A percentile compares a stretch with the other conserved stretches of the same genome.
These are phyloP conservation scores for human (Homo sapiens) DNA, from an alignment of 2,113 vertebrate genomes.

Conservation along the genomic window DNA sequence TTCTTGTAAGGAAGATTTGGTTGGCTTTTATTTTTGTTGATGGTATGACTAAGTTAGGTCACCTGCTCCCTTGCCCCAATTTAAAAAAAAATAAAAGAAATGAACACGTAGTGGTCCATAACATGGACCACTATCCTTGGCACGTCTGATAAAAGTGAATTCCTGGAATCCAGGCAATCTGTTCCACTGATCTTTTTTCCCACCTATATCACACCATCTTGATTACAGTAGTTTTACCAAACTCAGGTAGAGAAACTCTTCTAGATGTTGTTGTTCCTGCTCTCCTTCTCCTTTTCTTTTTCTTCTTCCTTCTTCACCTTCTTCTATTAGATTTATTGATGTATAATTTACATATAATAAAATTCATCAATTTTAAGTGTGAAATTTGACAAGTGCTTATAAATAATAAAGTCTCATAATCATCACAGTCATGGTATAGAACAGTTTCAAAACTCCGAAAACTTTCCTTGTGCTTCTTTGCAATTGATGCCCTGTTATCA, in stretches of 20 bases:
- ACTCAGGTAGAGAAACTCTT: neutral
- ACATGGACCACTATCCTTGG: neutral
- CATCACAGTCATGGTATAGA: neutral
- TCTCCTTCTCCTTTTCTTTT: neutral
- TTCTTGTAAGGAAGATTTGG: neutral
- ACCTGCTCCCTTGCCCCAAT: neutral
- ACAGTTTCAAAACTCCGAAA: neutral
- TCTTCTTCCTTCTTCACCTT: neutral
- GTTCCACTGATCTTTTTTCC: neutral
- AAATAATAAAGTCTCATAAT: neutral
- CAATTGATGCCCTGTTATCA: neutral
- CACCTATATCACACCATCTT: neutral
- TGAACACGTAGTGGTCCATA: neutral
- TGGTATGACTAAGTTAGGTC: neutral
- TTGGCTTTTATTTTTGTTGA: neutral
- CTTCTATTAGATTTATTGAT: neutral
- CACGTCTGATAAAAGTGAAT: neutral
- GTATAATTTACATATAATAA: neutral
- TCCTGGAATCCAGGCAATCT: neutral
- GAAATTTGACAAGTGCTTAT: neutral
- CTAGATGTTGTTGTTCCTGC: neutral
- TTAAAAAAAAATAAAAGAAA: neutral
- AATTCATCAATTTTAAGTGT: neutral
- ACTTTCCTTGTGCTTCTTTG: neutral
- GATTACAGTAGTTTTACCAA: neutral